Conservation (phyloP, 2,888 invertebrate species). For the Cataglyphis rosenhaueri region DNA sequence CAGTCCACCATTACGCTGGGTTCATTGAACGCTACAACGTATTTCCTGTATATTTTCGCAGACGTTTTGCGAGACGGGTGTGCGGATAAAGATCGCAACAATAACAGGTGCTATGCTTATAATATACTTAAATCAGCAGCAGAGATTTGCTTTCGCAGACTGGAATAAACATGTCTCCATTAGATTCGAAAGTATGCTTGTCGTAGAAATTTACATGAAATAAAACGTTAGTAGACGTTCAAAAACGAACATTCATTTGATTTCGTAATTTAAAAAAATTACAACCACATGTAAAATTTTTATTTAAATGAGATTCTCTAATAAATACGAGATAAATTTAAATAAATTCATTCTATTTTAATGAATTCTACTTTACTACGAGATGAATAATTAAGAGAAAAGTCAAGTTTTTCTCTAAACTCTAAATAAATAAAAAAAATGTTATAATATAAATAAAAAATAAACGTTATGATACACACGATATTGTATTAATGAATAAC, state of each 20-base stretch:
- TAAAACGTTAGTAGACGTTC: not conserved
- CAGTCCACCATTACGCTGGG: conserved; percentile 28
- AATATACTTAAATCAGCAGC: conserved; percentile 28
- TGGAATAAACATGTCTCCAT: conserved; percentile 15
- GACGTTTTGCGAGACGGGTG: conserved; percentile 13
- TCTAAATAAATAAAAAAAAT: not conserved
- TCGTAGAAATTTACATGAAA: not conserved
- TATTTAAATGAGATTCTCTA: not conserved
- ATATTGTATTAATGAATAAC: not conserved
- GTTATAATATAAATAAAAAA: conserved; percentile 9
- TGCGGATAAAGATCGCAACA: not conserved
- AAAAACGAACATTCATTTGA: not conserved
- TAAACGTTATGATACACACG: not conserved
- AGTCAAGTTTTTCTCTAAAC: not conserved
- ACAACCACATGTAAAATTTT: not conserved
- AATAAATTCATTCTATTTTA: too few species aligned
- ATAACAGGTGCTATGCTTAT: conserved; percentile 13
- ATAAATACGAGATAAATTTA: not conserved
- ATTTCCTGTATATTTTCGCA: conserved; percentile 44
- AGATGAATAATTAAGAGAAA: not conserved
- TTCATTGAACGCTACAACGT: conserved; percentile 51
- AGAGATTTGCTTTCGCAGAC: not conserved
- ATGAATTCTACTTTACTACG: not conserved
- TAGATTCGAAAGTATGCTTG: not conserved
- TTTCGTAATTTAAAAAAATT: not conserved